Conservation (phyloP, 2,888 invertebrate species). For the Drosophila meridiana region DNA sequence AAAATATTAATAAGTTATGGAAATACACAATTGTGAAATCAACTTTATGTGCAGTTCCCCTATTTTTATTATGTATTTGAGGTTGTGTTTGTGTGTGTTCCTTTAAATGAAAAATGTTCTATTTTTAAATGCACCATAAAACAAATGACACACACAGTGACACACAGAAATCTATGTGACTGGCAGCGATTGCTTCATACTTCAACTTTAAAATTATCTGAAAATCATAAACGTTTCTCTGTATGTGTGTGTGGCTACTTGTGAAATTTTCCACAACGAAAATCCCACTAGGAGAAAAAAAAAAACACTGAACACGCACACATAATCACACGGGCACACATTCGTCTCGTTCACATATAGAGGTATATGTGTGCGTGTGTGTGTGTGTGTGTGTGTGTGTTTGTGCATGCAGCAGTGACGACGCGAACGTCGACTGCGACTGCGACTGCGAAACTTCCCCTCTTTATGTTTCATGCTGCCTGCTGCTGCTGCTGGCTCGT, state of each 20-base stretch:
- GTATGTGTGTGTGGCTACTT: conserved; percentile 50
- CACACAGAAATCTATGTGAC: conserved; percentile 34
- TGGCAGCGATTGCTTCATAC: conserved; percentile 65
- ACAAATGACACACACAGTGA: conserved; percentile 37
- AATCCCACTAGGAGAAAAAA: conserved; percentile 55
- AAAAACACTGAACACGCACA: conserved; percentile 44
- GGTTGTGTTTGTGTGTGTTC: conserved; percentile 23
- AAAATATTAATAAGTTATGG: conserved; percentile 26
- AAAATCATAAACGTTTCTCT: conserved; percentile 49
- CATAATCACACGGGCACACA: background rate
- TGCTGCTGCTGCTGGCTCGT: conserved; percentile 25
- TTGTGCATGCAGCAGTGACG: conserved; percentile 52
- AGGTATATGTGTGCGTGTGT: conserved; percentile 21
- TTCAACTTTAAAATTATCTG: conserved; percentile 75
- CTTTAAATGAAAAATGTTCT: conserved; percentile 71
- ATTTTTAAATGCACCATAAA: conserved; percentile 70
- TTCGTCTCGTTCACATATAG: conserved; percentile 21
- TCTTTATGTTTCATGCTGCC: conserved; percentile 72
- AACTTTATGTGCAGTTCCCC: conserved; percentile 61
- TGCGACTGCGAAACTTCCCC: conserved; percentile 71
- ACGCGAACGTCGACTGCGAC: conserved; percentile 41
- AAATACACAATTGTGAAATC: conserved; percentile 65
- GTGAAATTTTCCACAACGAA: conserved; percentile 77
- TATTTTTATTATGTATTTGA: conserved; percentile 33
- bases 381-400: conserved; percentile 28